Conservation (phyloP, 2,888 invertebrate species). For the Vesta saturnalis region DNA sequence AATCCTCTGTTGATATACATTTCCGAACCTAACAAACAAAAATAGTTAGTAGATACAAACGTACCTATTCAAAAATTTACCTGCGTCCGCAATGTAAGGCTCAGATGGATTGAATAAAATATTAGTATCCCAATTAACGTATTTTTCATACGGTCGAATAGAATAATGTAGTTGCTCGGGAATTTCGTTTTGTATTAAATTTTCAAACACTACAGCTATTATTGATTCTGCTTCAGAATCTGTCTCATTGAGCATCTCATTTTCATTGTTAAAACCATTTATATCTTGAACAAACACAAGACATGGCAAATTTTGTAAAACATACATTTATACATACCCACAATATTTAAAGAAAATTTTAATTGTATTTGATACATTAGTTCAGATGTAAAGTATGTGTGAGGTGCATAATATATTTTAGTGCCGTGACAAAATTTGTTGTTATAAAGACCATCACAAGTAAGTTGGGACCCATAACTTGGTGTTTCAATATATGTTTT, state of each 20-base stretch:
- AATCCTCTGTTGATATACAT: slow-evolving; percentile 64
- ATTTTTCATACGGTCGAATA: slow-evolving; percentile 51
- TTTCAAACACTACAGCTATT: slow-evolving; percentile 52
- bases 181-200: slow-evolving; percentile 29
- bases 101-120: slow-evolving; percentile 33
- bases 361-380: slow-evolving; percentile 52
- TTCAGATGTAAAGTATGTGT: slow-evolving; percentile 49
- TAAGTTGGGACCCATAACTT: slow-evolving; percentile 44
- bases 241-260: slow-evolving; percentile 44
- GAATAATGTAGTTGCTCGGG: slow-evolving; percentile 51
- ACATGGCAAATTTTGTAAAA: neutral
- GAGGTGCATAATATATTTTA: slow-evolving; percentile 52
- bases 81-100: slow-evolving; percentile 31
- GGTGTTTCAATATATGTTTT: slow-evolving; percentile 51
- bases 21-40: slow-evolving; percentile 54
- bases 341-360: slow-evolving; percentile 52
- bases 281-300: slow-evolving; percentile 42
- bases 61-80: slow-evolving; percentile 23
- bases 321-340: slow-evolving; percentile 48
- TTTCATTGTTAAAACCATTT: slow-evolving; percentile 48
- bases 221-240: slow-evolving; percentile 37
- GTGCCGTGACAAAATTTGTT: slow-evolving; percentile 39
- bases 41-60: neutral
- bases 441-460: slow-evolving; percentile 40
- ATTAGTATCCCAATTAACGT: slow-evolving; percentile 49